Base-by-base conservation (phyloP, 1,140 invertebrate species). In the Drosophila sproati region DNA sequence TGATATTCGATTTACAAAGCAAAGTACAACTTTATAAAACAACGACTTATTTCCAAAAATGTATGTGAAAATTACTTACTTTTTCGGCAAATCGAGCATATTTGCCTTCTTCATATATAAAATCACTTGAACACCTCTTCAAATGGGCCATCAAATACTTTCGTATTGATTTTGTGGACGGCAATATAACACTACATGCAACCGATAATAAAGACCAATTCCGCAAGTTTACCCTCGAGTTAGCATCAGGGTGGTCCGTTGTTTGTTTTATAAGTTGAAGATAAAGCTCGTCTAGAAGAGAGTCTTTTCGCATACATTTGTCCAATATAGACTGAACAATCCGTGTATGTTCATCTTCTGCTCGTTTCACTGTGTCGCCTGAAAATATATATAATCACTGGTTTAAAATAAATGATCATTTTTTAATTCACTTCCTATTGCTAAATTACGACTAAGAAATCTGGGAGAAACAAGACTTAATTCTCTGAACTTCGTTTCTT, bases 31-130 rank as follows among this genome's bases (percentile, higher is more conserved):
- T 20, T 20, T 20, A 20, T 20, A 20, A 20, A 20, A 20, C 20
- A 20, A 20, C 20, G 20, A 20, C 20, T 20, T 20, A 20, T 20
- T 20, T 20, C 20, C 20, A 20, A 20, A 20, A 10, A 54, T 12
- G n/a, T 7, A 5, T 37, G 6, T 4, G 6, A 45, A 50, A 39
- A 50, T 37, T 34, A 64, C 72, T 52, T 91, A 97, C 96, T 94
- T 98, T 98, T 91, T 98, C 97, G 34, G 98, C 97, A 91, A 98
- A 98, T 80, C 98, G 93, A 4, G 98, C 98, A 93, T 97, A 99
- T 93, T 98, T 98, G 4, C 98, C 98, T 92, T 99, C 98, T 91
- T 99, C 98, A 2, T 97, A 97, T 12, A 98, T 96, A 74, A 96
- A 96, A 93, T 98, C 98, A 54, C 96, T 96, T 32, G 96, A 95